phyloP scores from a whole-genome alignment of 37 sponge, comb jelly and placozoan species.

The Chondrilla cf. caribensis region DNA sequence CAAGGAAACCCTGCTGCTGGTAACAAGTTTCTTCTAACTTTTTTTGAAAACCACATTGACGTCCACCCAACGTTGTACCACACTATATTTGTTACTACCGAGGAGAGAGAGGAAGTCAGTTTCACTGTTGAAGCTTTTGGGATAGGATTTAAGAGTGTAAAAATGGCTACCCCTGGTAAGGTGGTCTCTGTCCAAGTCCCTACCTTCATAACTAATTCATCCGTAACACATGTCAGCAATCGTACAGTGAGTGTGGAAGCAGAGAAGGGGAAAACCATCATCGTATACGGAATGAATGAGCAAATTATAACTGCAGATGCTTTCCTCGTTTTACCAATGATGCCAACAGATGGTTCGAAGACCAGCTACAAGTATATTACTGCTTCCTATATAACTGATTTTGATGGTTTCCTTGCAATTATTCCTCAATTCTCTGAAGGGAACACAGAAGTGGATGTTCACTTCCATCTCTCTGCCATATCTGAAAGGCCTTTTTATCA shows the following conservation, averaged over 20 bases:
- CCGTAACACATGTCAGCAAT: background rate
- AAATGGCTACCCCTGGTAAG: too few species aligned
- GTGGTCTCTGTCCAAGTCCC: too few species aligned
- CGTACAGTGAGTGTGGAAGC: background rate
- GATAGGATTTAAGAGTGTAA: background rate
- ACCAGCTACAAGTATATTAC: background rate
- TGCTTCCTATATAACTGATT: background rate
- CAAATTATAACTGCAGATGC: slow-evolving; percentile 26
- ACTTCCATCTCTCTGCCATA: background rate
- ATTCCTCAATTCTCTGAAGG: slow-evolving; percentile 18
- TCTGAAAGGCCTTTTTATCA: background rate
- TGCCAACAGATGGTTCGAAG: background rate
- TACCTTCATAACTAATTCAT: too few species aligned
- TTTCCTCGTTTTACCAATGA: slow-evolving; percentile 38
- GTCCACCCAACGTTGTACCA: background rate
- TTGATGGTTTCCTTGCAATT: background rate
- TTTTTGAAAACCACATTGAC: too few species aligned
- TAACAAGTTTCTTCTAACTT: too few species aligned
- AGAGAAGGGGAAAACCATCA: background rate
- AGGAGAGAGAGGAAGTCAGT: background rate
- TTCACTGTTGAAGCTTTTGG: background rate
- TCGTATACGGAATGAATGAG: slow-evolving; percentile 37
- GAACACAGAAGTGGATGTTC: slow-evolving; percentile 10
- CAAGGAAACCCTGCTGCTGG: too few species aligned
- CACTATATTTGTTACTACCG: background rate